Base-by-base conservation (phyloP, 1,140 invertebrate species). In the Tribolium castaneum region DNA sequence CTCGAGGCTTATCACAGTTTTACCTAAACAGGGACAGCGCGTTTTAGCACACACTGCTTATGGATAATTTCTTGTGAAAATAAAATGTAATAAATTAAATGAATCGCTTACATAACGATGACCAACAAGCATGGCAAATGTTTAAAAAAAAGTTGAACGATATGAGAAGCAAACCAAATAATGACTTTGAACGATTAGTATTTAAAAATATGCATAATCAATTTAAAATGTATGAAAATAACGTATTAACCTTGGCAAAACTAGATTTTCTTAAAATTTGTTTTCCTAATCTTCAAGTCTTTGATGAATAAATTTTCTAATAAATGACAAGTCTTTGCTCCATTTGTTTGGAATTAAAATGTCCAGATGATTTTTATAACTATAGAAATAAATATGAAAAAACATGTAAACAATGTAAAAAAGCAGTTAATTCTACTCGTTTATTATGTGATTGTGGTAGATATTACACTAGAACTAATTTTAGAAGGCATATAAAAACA, bases 151-250 rank as follows among this genome's bases (percentile, higher is more conserved):
- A 16, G 52, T 56, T 56, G 1, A 56, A 56, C 16, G 14, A 56
- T 56, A 56, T 56, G 52, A 56, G 16, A 56, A 56, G 52, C 22
- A 56, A 56, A 56, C 3, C 52, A 2, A 56, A 56, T 56, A 56
- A 56, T 56, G 12, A 56, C 13, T 56, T 56, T 56, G 52, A 22
- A 56, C 52, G 52, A 56, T 56, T 56, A 56, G 50, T 51, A 51
- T 51, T 5, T 51, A 2, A n/a, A n/a, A 51, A 51, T 51, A 51
- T 51, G 50, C 13, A 5, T 51, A 51, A 51, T 51, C 50, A 51
- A n/a, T 51, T 51, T 51, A 51, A 51, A 51, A 51, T 51, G 50
- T 51, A 10, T 51, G 50, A 51, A 51, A 51, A 12, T 12, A 51
- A 51, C 12, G 12, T 51, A 51, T 7, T 39, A 39, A 39, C 6